phyloP scores from a whole-genome alignment of 2,888 invertebrate genomes.

The Stegophylla sp. region DNA sequence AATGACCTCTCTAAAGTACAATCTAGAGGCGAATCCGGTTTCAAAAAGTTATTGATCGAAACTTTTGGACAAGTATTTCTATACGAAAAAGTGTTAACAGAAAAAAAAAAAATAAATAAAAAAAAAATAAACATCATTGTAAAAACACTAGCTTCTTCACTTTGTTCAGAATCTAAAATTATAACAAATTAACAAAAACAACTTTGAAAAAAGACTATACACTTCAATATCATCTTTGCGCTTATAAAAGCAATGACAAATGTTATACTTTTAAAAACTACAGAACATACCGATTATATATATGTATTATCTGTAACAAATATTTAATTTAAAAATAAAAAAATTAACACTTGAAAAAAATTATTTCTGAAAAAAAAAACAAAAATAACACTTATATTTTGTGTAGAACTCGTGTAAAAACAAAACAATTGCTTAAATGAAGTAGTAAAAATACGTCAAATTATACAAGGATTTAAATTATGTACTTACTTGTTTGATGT shows the following conservation, averaged over 20 bases:
- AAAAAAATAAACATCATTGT: too few relatives aligned
- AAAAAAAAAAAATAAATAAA: too few relatives aligned
- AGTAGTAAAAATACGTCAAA: not conserved
- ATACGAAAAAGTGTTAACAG: too few relatives aligned
- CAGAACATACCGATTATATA: conserved; percentile 10
- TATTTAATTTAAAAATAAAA: conserved; percentile 6
- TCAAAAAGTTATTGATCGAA: too few relatives aligned
- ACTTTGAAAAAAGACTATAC: too few relatives aligned
- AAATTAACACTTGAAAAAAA: not conserved
- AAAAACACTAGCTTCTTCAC: too few relatives aligned
- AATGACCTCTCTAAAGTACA: too few relatives aligned
- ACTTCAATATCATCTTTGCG: not conserved
- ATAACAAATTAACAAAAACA: too few relatives aligned
- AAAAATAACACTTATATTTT: not conserved
- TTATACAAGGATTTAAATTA: not conserved
- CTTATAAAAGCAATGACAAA: not conserved
- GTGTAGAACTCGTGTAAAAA: not conserved
- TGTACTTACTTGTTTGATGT: conserved; percentile 3
- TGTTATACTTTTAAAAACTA: not conserved
- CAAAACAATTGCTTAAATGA: not conserved
- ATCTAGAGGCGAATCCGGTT: too few relatives aligned
- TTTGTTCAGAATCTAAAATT: too few relatives aligned
- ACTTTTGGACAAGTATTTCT: too few relatives aligned
- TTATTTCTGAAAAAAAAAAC: not conserved
- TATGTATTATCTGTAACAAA: not conserved